phyloP scores from a whole-genome alignment of 2,113 vertebrate genomes.

The Malurus melanocephalus region DNA sequence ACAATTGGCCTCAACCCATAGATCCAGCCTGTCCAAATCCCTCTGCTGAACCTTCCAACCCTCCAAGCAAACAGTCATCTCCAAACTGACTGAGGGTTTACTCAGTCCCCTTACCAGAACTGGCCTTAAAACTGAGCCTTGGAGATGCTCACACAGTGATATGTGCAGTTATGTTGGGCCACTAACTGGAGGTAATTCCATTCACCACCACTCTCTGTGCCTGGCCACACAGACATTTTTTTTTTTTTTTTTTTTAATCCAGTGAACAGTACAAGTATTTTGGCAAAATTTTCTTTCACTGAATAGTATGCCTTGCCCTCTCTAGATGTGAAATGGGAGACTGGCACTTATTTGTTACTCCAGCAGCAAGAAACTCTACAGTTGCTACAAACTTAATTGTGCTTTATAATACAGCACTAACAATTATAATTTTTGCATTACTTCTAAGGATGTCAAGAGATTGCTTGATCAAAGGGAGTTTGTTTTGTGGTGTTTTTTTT shows the following conservation, averaged over 20 bases:
- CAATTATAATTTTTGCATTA: not conserved
- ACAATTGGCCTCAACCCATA: rapidly evolving
- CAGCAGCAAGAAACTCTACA: not conserved
- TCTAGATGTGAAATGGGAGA: not conserved
- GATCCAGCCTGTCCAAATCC: rapidly evolving
- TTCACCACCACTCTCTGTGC: not conserved
- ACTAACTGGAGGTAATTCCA: not conserved
- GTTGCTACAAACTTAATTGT: not conserved
- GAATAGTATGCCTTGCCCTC: not conserved
- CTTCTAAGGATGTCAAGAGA: not conserved
- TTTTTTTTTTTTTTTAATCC: too few relatives aligned
- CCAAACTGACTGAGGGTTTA: not conserved
- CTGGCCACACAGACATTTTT: not conserved
- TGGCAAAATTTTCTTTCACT: not conserved
- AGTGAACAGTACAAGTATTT: not conserved
- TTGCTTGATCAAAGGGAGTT: not conserved
- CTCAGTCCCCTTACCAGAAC: not conserved
- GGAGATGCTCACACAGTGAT: not conserved
- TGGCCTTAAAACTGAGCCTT: not conserved
- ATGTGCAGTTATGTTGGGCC: not conserved
- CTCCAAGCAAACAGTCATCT: not conserved
- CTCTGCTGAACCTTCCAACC: not conserved
- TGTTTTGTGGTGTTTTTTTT: not conserved
- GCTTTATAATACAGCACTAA: not conserved
- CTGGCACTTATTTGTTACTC: not conserved